Evolutionary conservation across 1,140 invertebrate genomes (phyloP), one percentile per base, ranked within the genome.

Genomic region (Drosophila jambulina): DNA sequence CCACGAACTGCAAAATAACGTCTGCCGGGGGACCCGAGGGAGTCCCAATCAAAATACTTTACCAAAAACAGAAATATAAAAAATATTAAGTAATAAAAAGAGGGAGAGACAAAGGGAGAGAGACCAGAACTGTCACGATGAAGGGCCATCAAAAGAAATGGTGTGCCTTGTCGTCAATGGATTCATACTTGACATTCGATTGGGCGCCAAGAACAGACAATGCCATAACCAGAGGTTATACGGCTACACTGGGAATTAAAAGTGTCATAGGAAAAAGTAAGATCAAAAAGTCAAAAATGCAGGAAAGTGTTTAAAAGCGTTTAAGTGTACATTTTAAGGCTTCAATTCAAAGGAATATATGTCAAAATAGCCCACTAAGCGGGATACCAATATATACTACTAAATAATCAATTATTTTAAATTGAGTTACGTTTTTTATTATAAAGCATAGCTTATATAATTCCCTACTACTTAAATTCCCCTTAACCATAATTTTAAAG

Each of bases 171-270:
- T 86, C 84, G 75, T 84, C 74, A 88, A 88, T 88, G 85, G 82
- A 88, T 90, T 90, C 81, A 88, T 74, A 88, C 85, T 88, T 88
- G 85, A 90, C 85, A 82, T 90, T 84, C 78, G 81, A 76, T 88
- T 90, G 80, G 74, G 60, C 69, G 56, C 59, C 78, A 62, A 78
- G 67, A 77, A 84, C 53, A 54, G 32, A 63, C 32, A 53, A 36
- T 12, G 32, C 40, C 40, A 46, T 29, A 65, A 32, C 27, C 40
- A 45, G 42, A 27, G 53, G 36, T 53, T 56, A n/a, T 25, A 12
- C 21, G 1, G 21, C 0, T 36, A 36, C 51, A 54, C 51, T 54
- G 32, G 8, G 13, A 36, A 23, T 17, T 17, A 54, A 23, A 36
- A 17, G 8, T 13, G n/a, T 21, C 0, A 7, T 32, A 19, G 0